Conservation (phyloP, 37 sponge, comb jelly and placozoan genomes). For the Haliclona indistincta region DNA sequence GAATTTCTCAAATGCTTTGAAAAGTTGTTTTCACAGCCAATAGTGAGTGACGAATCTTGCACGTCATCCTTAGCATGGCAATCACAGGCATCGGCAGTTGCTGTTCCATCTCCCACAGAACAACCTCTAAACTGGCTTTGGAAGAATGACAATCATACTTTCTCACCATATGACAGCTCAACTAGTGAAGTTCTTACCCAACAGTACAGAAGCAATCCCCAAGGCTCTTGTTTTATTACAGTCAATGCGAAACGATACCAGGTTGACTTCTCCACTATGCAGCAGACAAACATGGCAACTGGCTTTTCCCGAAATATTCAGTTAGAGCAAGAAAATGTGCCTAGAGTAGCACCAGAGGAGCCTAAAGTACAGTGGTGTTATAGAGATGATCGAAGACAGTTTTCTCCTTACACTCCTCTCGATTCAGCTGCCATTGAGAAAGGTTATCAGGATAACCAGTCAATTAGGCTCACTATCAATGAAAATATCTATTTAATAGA, state of each 20-base stretch:
- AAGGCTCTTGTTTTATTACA: background rate
- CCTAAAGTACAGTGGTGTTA: constrained; percentile 41
- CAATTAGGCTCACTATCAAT: background rate
- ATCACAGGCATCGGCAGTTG: background rate
- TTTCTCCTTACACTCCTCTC: constrained; percentile 29
- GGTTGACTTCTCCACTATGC: constrained; percentile 63
- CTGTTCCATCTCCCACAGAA: no score
- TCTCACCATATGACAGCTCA: background rate
- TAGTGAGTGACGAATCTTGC: background rate
- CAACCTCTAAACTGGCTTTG: constrained; percentile 9
- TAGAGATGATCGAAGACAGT: constrained; percentile 28
- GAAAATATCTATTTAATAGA: constrained; percentile 1
- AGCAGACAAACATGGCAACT: constrained; percentile 53
- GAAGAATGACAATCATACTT: constrained; percentile 12
- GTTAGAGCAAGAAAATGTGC: constrained; percentile 10
- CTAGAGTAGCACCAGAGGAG: background rate
- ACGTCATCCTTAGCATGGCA: background rate
- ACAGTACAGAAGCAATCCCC: constrained; percentile 19
- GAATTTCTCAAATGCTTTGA: background rate
- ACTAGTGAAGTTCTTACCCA: background rate
- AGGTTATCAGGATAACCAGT: constrained; percentile 20
- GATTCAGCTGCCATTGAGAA: constrained; percentile 56
- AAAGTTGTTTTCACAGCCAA: no score
- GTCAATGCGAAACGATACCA: background rate
- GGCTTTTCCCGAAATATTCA: background rate